A percentile compares a stretch with the other conserved stretches of the same genome.
These are phyloP conservation scores for Lydus trimaculatus DNA, from an alignment of 2,888 invertebrate genomes.

Conservation along the genomic window DNA sequence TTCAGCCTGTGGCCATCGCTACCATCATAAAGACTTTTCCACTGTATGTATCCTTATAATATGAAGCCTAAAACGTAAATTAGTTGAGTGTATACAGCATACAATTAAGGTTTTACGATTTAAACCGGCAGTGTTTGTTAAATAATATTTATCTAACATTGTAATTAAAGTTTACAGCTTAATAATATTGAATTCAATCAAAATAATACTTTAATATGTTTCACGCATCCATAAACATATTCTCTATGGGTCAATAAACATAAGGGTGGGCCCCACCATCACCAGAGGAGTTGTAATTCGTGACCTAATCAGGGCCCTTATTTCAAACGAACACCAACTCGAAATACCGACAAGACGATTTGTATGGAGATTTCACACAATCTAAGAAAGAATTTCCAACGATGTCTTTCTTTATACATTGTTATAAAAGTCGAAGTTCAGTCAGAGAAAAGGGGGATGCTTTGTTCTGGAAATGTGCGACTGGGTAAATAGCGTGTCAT, in stretches of 20 bases:
- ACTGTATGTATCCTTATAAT: background rate
- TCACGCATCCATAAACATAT: constrained; percentile 17
- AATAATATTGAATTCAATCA: background rate
- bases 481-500: background rate
- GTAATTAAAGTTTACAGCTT: background rate
- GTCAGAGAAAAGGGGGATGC: constrained; percentile 16
- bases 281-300: constrained; percentile 26
- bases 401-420: constrained; percentile 42
- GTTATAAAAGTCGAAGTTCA: constrained; percentile 39
- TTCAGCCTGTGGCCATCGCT: background rate
- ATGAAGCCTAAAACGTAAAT: background rate
- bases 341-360: constrained; percentile 51
- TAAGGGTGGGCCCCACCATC: background rate
- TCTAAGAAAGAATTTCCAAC: constrained; percentile 43
- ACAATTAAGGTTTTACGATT: background rate
- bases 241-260: constrained; percentile 17
- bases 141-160: background rate
- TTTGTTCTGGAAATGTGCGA: constrained; percentile 28
- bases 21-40: background rate
- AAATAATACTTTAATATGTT: background rate
- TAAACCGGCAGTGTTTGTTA: too few species aligned
- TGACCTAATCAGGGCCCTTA: constrained; percentile 39
- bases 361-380: constrained; percentile 50
- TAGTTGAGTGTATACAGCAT: background rate
- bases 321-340: constrained; percentile 44